Conservation (phyloP, 2,888 invertebrate genomes). For the Folsomia candida region DNA sequence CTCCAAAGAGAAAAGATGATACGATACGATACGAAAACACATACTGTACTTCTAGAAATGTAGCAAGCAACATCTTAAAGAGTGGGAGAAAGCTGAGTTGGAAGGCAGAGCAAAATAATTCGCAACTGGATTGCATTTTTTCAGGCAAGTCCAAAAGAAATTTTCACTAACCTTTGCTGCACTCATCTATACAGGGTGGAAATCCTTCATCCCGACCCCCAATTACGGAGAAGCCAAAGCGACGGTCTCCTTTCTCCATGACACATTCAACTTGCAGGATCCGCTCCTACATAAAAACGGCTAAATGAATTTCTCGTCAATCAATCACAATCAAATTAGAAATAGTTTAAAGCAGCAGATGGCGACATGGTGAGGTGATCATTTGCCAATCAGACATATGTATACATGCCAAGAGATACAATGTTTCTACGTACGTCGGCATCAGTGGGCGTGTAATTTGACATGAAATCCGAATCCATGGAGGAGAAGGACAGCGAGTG, state of each 20-base stretch:
- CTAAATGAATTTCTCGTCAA: not conserved
- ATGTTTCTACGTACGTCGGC: slow-evolving; percentile 34
- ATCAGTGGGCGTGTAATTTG: slow-evolving; percentile 31
- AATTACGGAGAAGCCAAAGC: slow-evolving; percentile 56
- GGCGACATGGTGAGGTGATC: not conserved
- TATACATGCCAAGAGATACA: not conserved
- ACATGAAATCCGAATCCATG: slow-evolving; percentile 35
- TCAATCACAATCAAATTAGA: slow-evolving; percentile 1
- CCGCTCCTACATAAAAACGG: slow-evolving; percentile 36
- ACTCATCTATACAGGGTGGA: slow-evolving; percentile 55
- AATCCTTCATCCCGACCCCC: slow-evolving; percentile 56
- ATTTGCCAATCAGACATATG: not conserved
- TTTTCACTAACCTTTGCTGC: slow-evolving; percentile 53
- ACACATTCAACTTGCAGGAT: slow-evolving; percentile 50
- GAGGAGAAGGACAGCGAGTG: slow-evolving; percentile 40
- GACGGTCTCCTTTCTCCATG: slow-evolving; percentile 52
- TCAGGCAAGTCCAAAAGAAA: no score
- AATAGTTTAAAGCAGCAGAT: not conserved
- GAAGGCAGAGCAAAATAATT: no score
- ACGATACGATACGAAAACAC: no score
- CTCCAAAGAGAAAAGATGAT: no score
- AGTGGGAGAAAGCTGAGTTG: no score
- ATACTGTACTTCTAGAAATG: no score
- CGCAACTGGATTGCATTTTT: no score
- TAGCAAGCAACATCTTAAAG: no score